phyloP scores from a whole-genome alignment of 2,113 vertebrate species.

The Osmerus eperlanus region DNA sequence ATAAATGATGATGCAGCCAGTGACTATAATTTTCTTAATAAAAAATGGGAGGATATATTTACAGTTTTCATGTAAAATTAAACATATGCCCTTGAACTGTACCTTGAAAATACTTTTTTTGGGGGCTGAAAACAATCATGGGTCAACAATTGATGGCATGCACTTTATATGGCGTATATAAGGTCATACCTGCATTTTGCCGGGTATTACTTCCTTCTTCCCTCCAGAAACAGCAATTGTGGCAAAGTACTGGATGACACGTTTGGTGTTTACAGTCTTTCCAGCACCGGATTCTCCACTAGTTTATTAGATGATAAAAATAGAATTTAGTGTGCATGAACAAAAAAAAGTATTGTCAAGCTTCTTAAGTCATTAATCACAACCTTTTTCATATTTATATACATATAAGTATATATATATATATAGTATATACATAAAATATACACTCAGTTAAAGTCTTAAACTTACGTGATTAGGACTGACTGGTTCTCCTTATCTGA shows the following conservation, averaged over 20 bases:
- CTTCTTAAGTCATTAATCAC: background rate
- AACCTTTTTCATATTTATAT: background rate
- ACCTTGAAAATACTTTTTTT: too few relatives aligned
- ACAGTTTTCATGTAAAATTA: too few relatives aligned
- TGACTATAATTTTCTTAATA: too few relatives aligned
- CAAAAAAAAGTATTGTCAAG: background rate
- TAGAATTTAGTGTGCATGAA: background rate
- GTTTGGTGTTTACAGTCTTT: slow-evolving; percentile 81
- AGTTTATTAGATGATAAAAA: background rate
- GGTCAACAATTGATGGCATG: background rate
- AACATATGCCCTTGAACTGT: too few relatives aligned
- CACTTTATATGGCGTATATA: background rate
- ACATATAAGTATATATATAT: background rate
- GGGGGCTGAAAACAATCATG: too few relatives aligned
- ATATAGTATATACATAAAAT: background rate
- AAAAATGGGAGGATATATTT: too few relatives aligned
- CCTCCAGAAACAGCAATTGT: slow-evolving; percentile 78
- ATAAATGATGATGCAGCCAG: too few relatives aligned
- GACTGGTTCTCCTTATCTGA: slow-evolving; percentile 74
- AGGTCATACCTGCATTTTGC: slow-evolving; percentile 68
- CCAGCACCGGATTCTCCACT: slow-evolving; percentile 61
- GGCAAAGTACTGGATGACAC: slow-evolving; percentile 74
- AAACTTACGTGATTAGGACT: slow-evolving; percentile 74
- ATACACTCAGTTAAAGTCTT: background rate
- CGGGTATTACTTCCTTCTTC: slow-evolving; percentile 56